These are phyloP conservation scores for Pituophis catenifer DNA, from an alignment of 2,113 vertebrate species.

Conservation along the genomic window DNA sequence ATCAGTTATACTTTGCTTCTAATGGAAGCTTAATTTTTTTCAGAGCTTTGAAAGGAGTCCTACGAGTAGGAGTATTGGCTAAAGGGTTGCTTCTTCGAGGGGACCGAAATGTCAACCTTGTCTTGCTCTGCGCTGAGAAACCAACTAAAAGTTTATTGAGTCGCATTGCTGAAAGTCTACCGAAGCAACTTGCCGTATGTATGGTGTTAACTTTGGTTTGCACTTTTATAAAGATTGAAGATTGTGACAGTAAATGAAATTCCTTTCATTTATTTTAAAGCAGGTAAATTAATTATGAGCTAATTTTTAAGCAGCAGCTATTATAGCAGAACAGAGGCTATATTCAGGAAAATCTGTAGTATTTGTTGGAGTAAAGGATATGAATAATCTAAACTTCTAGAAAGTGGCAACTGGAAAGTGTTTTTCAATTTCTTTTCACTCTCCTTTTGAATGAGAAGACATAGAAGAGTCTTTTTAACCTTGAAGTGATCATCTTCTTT, in stretches of 20 bases:
- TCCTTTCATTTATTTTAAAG: background rate
- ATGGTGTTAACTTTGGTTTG: slow-evolving; percentile 31
- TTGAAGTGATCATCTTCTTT: background rate
- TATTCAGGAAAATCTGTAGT: background rate
- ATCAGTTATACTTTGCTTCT: slow-evolving; percentile 41
- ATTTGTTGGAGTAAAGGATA: background rate
- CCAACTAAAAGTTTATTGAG: slow-evolving; percentile 85
- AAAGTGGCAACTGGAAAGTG: background rate
- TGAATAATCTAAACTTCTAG: background rate
- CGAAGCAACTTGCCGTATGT: slow-evolving; percentile 93
- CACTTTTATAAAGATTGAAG: slow-evolving; percentile 7
- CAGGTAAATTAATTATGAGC: slow-evolving; percentile 24
- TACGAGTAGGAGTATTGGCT: slow-evolving; percentile 94
- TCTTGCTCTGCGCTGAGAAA: slow-evolving; percentile 93
- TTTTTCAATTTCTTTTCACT: background rate
- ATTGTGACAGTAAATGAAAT: slow-evolving; percentile 23
- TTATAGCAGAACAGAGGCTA: background rate
- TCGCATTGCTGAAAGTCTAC: slow-evolving; percentile 90
- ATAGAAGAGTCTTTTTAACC: background rate
- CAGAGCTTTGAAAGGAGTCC: slow-evolving; percentile 94
- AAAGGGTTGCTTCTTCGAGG: slow-evolving; percentile 94
- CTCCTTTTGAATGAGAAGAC: background rate
- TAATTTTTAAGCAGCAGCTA: background rate
- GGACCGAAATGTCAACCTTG: slow-evolving; percentile 92
- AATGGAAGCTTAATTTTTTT: slow-evolving; percentile 35